Conservation (phyloP, 2,797 vertebrate species). For the Crenuchus spilurus region DNA sequence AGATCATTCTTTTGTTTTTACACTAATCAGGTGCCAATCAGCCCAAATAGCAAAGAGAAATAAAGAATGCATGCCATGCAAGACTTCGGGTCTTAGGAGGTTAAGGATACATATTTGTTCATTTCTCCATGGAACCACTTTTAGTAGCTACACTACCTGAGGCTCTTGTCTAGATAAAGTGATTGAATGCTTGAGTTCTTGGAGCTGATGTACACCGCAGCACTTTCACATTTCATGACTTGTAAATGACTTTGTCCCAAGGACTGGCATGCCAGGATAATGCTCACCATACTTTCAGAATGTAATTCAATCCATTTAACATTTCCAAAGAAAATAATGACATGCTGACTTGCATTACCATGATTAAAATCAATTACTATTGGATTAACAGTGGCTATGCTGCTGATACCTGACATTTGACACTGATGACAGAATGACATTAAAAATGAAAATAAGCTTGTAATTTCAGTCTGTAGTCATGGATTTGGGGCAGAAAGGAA, state of each 20-base stretch:
- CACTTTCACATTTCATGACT: slow-evolving; percentile 23
- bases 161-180: no score
- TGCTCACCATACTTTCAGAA: slow-evolving; percentile 58
- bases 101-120: no score
- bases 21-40: no score
- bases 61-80: no score
- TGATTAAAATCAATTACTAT: slow-evolving; percentile 79
- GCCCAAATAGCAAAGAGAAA: no score
- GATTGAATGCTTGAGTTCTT: no score
- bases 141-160: no score
- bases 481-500: not conserved
- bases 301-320: slow-evolving; percentile 64
- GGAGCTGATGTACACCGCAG: not conserved
- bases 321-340: slow-evolving; percentile 63
- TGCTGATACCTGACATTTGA: slow-evolving; percentile 54
- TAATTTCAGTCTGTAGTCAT: not conserved
- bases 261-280: slow-evolving; percentile 52
- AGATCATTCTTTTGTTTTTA: no score
- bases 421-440: slow-evolving; percentile 52
- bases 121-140: no score
- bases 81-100: no score
- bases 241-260: slow-evolving; percentile 39
- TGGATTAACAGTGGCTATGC: slow-evolving; percentile 62
- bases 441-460: slow-evolving; percentile 32
- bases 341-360: slow-evolving; percentile 70